Evolutionary conservation across 2,888 invertebrate species (phyloP).

Genomic region (Drosophila fulvimacula): DNA sequence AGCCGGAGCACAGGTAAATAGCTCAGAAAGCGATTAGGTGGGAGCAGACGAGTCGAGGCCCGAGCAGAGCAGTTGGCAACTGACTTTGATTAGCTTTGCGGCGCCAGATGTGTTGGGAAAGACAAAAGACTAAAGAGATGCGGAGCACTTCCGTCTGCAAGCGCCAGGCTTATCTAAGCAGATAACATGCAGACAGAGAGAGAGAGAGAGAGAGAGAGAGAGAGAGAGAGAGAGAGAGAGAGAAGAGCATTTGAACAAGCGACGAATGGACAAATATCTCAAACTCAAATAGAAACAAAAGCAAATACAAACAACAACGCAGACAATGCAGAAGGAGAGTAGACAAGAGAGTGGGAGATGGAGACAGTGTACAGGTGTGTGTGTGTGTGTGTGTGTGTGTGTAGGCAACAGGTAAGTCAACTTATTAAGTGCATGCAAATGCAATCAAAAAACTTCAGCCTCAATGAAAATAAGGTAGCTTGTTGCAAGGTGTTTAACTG

Average conservation of each 20-base stretch:
- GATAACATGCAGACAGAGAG: slow-evolving; percentile 32
- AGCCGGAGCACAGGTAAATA: slow-evolving; percentile 1
- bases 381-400: too few relatives aligned
- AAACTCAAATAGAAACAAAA: slow-evolving; percentile 74
- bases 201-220: background rate
- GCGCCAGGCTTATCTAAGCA: slow-evolving; percentile 47
- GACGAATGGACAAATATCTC: slow-evolving; percentile 63
- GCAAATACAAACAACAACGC: slow-evolving; percentile 50
- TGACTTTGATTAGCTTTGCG: slow-evolving; percentile 44
- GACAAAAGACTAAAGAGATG: slow-evolving; percentile 31
- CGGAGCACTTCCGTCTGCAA: slow-evolving; percentile 42
- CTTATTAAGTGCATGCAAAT: slow-evolving; percentile 53
- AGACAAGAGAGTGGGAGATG: slow-evolving; percentile 13
- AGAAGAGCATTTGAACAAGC: slow-evolving; percentile 46
- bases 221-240: slow-evolving; percentile 4
- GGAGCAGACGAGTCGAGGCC: background rate
- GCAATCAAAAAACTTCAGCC: slow-evolving; percentile 60
- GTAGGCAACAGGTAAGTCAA: background rate
- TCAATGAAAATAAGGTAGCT: slow-evolving; percentile 77
- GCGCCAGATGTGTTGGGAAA: slow-evolving; percentile 50
- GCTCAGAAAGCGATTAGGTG: background rate
- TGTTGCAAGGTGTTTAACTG: slow-evolving; percentile 79
- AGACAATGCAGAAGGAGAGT: slow-evolving; percentile 29
- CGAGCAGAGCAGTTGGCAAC: slow-evolving; percentile 15
- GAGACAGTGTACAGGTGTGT: slow-evolving; percentile 7